Evolutionary conservation across 37 sponge, comb jelly and placozoan genomes (phyloP), one percentile per base, ranked within the genome.

Genomic region (Beroe ovata): DNA sequence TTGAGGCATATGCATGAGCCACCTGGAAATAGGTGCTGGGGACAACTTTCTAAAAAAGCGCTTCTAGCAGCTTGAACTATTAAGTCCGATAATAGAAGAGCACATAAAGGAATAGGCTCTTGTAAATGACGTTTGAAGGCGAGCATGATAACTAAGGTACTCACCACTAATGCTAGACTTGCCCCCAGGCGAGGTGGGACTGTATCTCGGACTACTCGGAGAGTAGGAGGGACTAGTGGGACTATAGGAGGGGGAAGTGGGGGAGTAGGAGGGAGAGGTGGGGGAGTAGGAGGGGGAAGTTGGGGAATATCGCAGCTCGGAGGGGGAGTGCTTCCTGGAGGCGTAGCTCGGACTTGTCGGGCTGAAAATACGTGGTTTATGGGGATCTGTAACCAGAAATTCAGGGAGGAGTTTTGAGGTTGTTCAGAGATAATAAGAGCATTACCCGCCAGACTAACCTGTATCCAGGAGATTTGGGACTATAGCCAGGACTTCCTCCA

Each of bases 261-360:
- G 96, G 66, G 90, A 66, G 84, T 96, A 96, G 64, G 90, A 92
- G 32, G 95, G 95, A 1, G 95, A 94, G 23, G 94, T 88, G 38
- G 98, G 98, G 26, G 92, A 91, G 62, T 97, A 97, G 25, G 92
- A 91, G 35, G 95, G 94, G 25, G 91, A 89, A 0, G 93, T 92
- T 2, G 95, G 95, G 0, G 92, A 91, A 72, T 97, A 95, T n/a
- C 84, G 84, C n/a, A 77, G 84, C 19, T 77, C 84, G 14, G 84
- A 77, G 26, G 84, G 84, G 16, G 84, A 77, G 47, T 77, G 84
- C 54, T 77, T 77, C 54, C 84, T 8, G 8, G 99, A 96, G 20
- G 92, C 90, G 89, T 97, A 97, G 28, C 88, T 90, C 2, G 99
- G 99, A 25, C 89, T 81, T 3, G 93, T 92, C 0, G 99, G 97